phyloP scores from a whole-genome alignment of 2,113 vertebrate genomes.

The Spizaetus ornatus region DNA sequence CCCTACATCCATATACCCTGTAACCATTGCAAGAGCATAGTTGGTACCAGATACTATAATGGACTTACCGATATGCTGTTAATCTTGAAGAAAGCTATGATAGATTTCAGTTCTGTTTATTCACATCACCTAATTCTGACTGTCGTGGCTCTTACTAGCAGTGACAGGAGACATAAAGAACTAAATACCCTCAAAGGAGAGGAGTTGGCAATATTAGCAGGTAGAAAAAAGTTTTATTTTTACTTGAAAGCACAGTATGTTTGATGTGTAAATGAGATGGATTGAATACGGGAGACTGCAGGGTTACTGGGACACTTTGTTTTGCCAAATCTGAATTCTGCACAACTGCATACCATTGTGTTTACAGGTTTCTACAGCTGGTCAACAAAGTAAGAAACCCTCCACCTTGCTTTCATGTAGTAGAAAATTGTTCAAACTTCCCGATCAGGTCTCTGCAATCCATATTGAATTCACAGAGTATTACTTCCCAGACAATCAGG shows the following conservation, averaged over 20 bases:
- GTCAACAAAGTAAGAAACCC: constrained; percentile 88
- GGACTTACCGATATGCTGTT: not conserved
- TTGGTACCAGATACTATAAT: not conserved
- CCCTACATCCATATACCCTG: not conserved
- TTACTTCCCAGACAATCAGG: constrained; percentile 89
- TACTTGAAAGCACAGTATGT: not conserved
- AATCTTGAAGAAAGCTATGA: not conserved
- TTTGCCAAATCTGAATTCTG: not conserved
- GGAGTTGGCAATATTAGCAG: not conserved
- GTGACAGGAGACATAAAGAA: not conserved
- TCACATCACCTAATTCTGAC: not conserved
- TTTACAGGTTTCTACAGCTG: constrained; percentile 89
- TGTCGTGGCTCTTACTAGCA: not conserved
- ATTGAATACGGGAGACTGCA: not conserved
- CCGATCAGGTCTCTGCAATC: constrained; percentile 84
- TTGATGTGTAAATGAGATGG: not conserved
- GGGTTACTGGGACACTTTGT: not conserved
- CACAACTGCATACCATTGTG: not conserved
- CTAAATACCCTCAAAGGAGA: not conserved
- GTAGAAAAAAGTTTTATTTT: not conserved
- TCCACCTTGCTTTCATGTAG: constrained; percentile 90
- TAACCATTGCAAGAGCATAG: not conserved
- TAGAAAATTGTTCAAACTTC: constrained; percentile 81
- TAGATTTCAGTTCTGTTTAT: not conserved
- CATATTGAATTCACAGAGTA: constrained; percentile 96